phyloP scores from a whole-genome alignment of 2,113 vertebrate genomes.

The Limanda limanda region DNA sequence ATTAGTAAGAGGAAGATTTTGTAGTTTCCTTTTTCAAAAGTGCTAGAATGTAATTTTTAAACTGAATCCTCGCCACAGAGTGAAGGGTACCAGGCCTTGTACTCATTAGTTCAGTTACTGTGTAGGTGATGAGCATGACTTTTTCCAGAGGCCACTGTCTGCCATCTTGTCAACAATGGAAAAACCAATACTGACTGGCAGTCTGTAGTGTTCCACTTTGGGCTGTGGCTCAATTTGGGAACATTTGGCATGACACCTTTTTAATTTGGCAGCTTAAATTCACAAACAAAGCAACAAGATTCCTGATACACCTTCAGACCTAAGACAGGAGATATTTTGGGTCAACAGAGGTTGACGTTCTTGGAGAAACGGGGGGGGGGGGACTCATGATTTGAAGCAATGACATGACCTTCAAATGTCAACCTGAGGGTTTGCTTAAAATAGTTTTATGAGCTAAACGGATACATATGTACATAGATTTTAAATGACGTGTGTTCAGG shows the following conservation, averaged over 20 bases:
- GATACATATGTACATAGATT: neutral
- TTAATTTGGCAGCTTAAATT: no score
- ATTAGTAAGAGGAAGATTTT: no score
- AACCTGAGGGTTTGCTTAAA: conserved; percentile 23
- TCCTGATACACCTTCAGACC: neutral
- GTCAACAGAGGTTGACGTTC: conserved; percentile 2
- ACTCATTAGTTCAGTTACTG: conserved; percentile 46
- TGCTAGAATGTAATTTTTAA: neutral
- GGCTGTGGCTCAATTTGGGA: conserved; percentile 31
- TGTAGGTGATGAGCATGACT: conserved; percentile 45
- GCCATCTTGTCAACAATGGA: conserved; percentile 61
- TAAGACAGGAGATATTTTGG: no score
- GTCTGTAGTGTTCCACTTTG: conserved; percentile 62
- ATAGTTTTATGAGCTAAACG: neutral
- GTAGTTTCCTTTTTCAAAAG: no score
- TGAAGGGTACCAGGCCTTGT: neutral
- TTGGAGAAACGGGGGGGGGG: conserved; percentile 9
- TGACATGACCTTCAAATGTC: conserved; percentile 41
- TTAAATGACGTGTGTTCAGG: neutral
- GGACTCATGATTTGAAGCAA: conserved; percentile 34
- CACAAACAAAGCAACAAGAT: neutral
- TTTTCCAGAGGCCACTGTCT: conserved; percentile 58
- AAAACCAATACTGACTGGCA: conserved; percentile 67
- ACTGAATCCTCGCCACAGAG: neutral
- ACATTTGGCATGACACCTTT: neutral